Conservation (phyloP, 2,113 vertebrate genomes). For the Tursiops truncatus region DNA sequence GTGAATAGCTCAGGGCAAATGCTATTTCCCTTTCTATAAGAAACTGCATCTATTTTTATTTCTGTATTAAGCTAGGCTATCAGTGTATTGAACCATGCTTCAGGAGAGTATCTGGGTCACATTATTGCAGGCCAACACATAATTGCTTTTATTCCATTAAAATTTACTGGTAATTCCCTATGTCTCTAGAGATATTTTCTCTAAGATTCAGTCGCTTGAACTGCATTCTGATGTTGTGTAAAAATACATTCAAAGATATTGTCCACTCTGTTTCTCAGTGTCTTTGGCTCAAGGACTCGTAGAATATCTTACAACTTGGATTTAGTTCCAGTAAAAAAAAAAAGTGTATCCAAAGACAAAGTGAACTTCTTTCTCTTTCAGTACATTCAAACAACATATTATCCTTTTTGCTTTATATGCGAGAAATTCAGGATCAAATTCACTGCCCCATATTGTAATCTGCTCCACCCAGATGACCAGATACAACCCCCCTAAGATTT, state of each 20-base stretch:
- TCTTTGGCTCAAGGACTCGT: neutral
- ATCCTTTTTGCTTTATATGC: neutral
- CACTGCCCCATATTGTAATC: neutral
- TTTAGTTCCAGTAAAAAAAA: neutral
- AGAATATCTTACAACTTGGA: neutral
- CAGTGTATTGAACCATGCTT: neutral
- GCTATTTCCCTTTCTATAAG: neutral
- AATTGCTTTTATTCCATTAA: neutral
- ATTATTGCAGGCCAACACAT: neutral
- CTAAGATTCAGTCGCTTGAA: neutral
- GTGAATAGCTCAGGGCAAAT: neutral
- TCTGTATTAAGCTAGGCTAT: neutral
- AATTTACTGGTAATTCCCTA: neutral
- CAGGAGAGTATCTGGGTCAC: neutral
- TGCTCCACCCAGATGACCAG: neutral
- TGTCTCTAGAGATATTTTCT: neutral
- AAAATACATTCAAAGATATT: neutral
- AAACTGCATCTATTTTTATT: neutral
- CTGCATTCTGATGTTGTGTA: neutral
- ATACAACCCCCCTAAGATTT: neutral
- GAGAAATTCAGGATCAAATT: neutral
- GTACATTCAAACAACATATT: neutral
- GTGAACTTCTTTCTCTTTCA: neutral
- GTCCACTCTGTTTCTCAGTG: neutral
- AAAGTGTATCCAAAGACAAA: neutral